Evolutionary conservation across 2,797 vertebrate species (phyloP), one percentile per base, ranked within the genome.

Genomic region (Sebastes miniatus): DNA sequence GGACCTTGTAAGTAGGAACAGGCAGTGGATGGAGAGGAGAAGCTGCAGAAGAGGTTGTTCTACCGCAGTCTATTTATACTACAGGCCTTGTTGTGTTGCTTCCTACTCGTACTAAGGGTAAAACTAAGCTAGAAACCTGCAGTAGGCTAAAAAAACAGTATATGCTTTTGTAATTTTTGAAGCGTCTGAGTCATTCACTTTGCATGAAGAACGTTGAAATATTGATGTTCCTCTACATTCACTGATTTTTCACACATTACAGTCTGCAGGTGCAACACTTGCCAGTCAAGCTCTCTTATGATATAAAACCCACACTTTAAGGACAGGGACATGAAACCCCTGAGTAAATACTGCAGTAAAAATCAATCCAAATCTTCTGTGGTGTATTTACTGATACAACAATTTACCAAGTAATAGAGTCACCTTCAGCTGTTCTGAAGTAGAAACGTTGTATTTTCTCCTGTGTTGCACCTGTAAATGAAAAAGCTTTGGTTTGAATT

Each of bases 171-270:
- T 62, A 47, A 36, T 36, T 32, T 36, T 61, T 16, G 6, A 16
- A 39, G 54, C 67, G 58, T 73, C 27, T 0, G 13, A 82, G 50
- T 86, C 76, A 65, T 87, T 84, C 69, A 81, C 75, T 89, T 87
- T 87, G 71, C 80, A 86, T 73, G 78, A 80, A 56, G 62, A 72
- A 62, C 32, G 16, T 69, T 91, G 47, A 90, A 93, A 89, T 89
- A 91, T 89, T 90, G 56, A 91, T 90, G 76, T 29, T 52, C 29
- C 56, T 59, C 36, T 72, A 22, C 56, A 81, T 87, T 79, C 76
- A 50, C 70, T 77, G 43, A 73, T 77, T 76, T 69, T 80, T 85
- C 74, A 83, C 72, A 81, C 69, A 65, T 83, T 39, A 22, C 14
- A 47, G 52, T 74, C 62, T 59, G 73, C 32, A 76, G 64, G 32